These are phyloP conservation scores for Conistra vaccinii DNA, from an alignment of 2,888 invertebrate genomes.

Conservation along the genomic window DNA sequence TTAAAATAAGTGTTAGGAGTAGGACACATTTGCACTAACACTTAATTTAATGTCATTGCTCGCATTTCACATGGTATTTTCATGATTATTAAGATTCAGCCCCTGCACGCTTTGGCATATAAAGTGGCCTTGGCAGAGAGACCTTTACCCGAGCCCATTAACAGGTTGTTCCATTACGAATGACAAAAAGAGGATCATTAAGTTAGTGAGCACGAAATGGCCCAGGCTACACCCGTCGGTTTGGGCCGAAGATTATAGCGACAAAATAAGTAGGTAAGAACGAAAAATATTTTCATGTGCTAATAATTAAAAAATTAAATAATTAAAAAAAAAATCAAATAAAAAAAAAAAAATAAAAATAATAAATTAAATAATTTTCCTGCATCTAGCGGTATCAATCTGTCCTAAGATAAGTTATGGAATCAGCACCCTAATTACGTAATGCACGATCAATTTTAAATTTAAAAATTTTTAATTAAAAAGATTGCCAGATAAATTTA, in stretches of 20 bases:
- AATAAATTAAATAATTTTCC: no score
- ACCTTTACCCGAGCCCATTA: slow-evolving; percentile 45
- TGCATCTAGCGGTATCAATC: neutral
- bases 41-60: slow-evolving; percentile 49
- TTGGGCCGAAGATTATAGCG: neutral
- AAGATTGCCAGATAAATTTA: no score
- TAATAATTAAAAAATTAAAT: no score
- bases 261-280: neutral
- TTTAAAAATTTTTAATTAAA: no score
- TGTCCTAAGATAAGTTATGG: neutral
- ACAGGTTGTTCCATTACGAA: slow-evolving; percentile 44
- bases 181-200: slow-evolving; percentile 45
- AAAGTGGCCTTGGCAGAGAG: slow-evolving; percentile 37
- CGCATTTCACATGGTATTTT: slow-evolving; percentile 54
- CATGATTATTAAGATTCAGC: slow-evolving; percentile 49
- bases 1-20: slow-evolving; percentile 41
- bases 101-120: slow-evolving; percentile 50
- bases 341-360: no score
- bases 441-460: no score
- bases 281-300: neutral
- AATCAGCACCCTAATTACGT: no score
- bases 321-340: no score
- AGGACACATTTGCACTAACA: slow-evolving; percentile 33
- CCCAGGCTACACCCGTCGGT: no score
- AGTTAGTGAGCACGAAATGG: slow-evolving; percentile 16